These are phyloP conservation scores for Gonatopus flavifemur DNA, from an alignment of 1,140 invertebrate species.

Conservation along the genomic window DNA sequence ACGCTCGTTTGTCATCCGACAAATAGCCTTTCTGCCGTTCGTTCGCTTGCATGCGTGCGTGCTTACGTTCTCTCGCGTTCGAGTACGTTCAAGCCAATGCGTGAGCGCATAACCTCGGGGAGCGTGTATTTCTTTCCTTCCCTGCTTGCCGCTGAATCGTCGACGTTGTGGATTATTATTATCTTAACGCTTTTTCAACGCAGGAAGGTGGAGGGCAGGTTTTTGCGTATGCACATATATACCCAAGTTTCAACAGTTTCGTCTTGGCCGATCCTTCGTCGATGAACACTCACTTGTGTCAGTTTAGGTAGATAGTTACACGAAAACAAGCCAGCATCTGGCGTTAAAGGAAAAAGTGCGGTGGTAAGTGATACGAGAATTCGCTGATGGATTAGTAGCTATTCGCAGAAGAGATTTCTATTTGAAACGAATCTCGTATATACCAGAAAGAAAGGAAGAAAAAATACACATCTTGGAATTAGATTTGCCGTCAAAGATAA, in stretches of 20 bases:
- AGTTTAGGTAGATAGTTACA: no score
- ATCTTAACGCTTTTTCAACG: conserved; percentile 26
- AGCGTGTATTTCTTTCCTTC: no score
- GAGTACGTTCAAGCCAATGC: neutral
- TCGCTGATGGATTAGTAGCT: conserved; percentile 30
- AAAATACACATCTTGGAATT: no score
- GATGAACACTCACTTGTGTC: conserved; percentile 21
- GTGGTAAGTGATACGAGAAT: conserved; percentile 24
- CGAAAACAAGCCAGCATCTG: conserved; percentile 14
- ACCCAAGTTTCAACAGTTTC: no score
- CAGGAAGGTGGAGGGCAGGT: conserved; percentile 13
- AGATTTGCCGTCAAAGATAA: no score
- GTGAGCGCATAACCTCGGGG: no score
- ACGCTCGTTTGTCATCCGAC: conserved; percentile 59
- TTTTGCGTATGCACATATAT: no score
- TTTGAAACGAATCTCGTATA: no score
- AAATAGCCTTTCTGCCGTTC: conserved; percentile 48
- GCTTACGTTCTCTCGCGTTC: neutral
- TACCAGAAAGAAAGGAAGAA: no score
- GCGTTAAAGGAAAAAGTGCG: neutral
- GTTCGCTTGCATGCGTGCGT: conserved; percentile 1
- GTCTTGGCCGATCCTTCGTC: conserved; percentile 22
- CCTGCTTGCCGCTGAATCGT: no score
- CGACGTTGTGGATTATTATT: conserved; percentile 40
- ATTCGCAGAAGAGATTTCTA: conserved; percentile 32